These are phyloP conservation scores for Stegodyphus mimosarum DNA, from an alignment of 1,140 invertebrate species.

Conservation along the genomic window DNA sequence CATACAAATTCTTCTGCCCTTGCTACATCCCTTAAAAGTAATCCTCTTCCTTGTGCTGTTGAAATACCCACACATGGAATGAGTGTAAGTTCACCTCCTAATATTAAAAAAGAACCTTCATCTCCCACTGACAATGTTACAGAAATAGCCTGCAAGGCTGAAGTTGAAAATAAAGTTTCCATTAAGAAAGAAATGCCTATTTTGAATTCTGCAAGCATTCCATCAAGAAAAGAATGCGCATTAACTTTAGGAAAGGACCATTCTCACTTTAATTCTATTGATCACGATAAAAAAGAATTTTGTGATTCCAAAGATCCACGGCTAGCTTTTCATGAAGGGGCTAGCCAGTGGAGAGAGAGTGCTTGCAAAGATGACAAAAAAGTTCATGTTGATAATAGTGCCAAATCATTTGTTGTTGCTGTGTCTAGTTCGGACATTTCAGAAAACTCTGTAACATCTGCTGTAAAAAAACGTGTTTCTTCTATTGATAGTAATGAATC, in stretches of 20 bases:
- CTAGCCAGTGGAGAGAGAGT: conserved; percentile 40
- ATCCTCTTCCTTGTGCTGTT: conserved; percentile 30
- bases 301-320: conserved; percentile 47
- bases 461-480: conserved; percentile 68
- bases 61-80: conserved; percentile 30
- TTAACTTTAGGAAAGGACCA: conserved; percentile 41
- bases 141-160: conserved; percentile 37
- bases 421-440: conserved; percentile 21
- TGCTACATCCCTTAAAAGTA: conserved; percentile 42
- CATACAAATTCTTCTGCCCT: conserved; percentile 36
- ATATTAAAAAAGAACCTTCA: conserved; percentile 45
- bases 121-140: conserved; percentile 43
- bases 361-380: conserved; percentile 43
- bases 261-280: conserved; percentile 29
- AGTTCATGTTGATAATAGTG: conserved; percentile 29
- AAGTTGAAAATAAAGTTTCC: conserved; percentile 34
- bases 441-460: conserved; percentile 28
- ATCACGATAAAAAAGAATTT: conserved; percentile 47
- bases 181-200: conserved; percentile 25
- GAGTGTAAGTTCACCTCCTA: conserved; percentile 29
- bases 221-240: conserved; percentile 3
- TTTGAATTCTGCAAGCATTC: conserved; percentile 39
- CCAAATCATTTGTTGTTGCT: conserved; percentile 34
- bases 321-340: conserved; percentile 34
- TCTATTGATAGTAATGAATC: conserved; percentile 79